Evolutionary conservation across 2,797 vertebrate species (phyloP).

Genomic region (Mionectes olivaceus): DNA sequence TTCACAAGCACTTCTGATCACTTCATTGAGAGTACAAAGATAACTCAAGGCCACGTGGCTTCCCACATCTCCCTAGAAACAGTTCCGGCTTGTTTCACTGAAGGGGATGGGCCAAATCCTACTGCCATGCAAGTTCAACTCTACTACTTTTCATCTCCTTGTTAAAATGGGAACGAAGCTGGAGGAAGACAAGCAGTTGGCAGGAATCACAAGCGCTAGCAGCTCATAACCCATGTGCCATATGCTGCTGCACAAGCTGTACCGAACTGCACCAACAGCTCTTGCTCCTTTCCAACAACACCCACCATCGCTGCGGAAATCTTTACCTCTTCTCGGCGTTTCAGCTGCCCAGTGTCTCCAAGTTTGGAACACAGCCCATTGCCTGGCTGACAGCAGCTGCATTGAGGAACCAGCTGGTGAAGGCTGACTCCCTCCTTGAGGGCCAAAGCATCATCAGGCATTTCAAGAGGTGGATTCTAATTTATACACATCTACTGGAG

Average conservation of each 20-base stretch:
- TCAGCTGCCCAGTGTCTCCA: not conserved
- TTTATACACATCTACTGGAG: not conserved
- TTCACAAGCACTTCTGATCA: not conserved
- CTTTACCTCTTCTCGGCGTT: not conserved
- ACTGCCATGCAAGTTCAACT: not conserved
- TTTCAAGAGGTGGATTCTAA: not conserved
- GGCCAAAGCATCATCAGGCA: not conserved
- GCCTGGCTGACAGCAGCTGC: not conserved
- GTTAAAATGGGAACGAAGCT: not conserved
- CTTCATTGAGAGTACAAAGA: not conserved
- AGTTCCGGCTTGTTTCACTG: not conserved
- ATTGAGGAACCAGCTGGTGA: not conserved
- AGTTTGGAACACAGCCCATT: not conserved
- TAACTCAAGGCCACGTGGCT: not conserved
- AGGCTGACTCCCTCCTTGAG: not conserved
- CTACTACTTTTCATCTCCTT: slow-evolving; percentile 7
- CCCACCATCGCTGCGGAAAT: not conserved
- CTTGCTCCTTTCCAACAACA: not conserved
- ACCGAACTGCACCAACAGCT: not conserved
- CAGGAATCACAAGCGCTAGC: not conserved
- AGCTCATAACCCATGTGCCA: not conserved
- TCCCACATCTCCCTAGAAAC: not conserved
- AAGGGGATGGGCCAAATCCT: not conserved
- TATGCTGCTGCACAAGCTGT: not conserved
- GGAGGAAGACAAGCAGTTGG: not conserved